Conservation (phyloP, 2,888 invertebrate genomes). For the Lissocephala sabroskyi region DNA sequence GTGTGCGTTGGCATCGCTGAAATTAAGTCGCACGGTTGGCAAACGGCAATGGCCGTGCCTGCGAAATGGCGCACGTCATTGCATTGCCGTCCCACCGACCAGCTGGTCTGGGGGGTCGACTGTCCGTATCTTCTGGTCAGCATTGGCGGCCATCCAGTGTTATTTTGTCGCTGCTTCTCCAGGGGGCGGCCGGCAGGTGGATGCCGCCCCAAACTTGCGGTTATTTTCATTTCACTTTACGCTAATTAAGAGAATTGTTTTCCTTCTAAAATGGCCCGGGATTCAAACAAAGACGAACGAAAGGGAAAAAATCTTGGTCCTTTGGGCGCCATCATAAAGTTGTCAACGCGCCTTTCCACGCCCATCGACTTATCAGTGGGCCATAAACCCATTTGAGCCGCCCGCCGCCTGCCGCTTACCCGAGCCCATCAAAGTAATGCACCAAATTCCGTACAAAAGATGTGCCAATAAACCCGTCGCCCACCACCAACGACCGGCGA, state of each 20-base stretch:
- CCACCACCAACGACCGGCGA: not conserved
- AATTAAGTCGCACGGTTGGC: slow-evolving; percentile 56
- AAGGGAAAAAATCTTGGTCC: no score
- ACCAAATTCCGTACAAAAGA: not conserved
- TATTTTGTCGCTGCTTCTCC: slow-evolving; percentile 20
- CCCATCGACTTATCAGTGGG: slow-evolving; percentile 3
- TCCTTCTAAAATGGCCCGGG: slow-evolving; percentile 12
- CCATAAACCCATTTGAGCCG: slow-evolving; percentile 2
- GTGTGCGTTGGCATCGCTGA: slow-evolving; percentile 19
- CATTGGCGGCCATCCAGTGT: not conserved
- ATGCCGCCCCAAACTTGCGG: slow-evolving; percentile 7
- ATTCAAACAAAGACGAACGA: not conserved
- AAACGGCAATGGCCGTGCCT: slow-evolving; percentile 33
- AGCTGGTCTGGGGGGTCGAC: not conserved
- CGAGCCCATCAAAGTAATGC: slow-evolving; percentile 3
- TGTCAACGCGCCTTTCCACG: not conserved
- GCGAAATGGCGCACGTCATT: slow-evolving; percentile 10
- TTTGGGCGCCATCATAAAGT: not conserved
- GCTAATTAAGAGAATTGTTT: slow-evolving; percentile 32
- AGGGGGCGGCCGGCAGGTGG: no score
- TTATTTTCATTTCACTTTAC: slow-evolving; percentile 19
- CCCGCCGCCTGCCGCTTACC: no score
- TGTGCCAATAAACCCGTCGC: not conserved
- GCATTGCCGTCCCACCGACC: not conserved
- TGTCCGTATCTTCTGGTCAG: no score